Evolutionary conservation across 2,797 vertebrate genomes (phyloP).

Genomic region (Rhynchotus rufescens): DNA sequence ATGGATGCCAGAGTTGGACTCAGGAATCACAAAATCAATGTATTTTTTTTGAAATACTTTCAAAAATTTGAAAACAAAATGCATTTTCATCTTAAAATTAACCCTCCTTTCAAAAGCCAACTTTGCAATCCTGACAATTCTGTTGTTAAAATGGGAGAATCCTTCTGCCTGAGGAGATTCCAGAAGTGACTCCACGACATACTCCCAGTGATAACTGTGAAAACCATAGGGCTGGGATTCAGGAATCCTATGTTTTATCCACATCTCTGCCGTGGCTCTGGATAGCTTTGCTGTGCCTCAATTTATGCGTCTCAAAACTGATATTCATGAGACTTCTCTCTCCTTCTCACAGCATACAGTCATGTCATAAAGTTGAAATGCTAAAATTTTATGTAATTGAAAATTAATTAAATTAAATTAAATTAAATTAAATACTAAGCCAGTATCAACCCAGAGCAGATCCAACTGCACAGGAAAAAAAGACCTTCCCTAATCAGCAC

Average conservation of each 20-base stretch:
- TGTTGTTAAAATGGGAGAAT: not conserved
- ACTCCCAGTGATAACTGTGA: not conserved
- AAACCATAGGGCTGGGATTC: not conserved
- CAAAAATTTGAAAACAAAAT: not conserved
- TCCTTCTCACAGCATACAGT: rapidly evolving
- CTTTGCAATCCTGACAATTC: not conserved
- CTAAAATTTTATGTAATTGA: too few relatives aligned
- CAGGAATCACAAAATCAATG: conserved; percentile 28
- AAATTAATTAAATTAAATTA: too few relatives aligned
- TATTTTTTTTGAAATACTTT: too few relatives aligned
- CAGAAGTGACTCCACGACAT: not conserved
- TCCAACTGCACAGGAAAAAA: not conserved
- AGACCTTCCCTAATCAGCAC: not conserved
- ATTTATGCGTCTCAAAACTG: not conserved
- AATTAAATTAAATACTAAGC: not conserved
- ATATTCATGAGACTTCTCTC: not conserved
- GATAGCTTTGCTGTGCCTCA: not conserved
- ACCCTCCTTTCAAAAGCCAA: not conserved
- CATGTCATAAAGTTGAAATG: rapidly evolving
- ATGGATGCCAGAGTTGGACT: conserved; percentile 6
- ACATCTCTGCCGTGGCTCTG: not conserved
- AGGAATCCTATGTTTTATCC: not conserved
- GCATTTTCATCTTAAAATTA: not conserved
- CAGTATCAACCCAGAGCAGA: not conserved
- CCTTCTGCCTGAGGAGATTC: not conserved